Conservation (phyloP, 2,888 invertebrate genomes). For the Stegophylla sp. region DNA sequence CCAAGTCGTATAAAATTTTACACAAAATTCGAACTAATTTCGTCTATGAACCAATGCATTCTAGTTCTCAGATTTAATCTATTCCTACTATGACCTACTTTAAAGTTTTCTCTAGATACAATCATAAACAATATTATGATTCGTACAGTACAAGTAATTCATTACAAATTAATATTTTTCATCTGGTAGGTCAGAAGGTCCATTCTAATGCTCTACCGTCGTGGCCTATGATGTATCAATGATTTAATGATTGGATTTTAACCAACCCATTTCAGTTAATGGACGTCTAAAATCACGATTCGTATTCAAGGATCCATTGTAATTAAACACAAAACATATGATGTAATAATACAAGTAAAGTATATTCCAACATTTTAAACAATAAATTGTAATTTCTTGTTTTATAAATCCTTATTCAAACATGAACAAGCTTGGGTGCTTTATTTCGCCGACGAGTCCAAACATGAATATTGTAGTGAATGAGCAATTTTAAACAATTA, state of each 20-base stretch:
- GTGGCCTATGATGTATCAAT: conserved; percentile 2
- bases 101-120: conserved; percentile 19
- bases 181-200: conserved; percentile 40
- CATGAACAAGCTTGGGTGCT: too few relatives aligned
- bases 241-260: conserved; percentile 31
- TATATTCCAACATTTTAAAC: too few relatives aligned
- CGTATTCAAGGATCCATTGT: conserved; percentile 41
- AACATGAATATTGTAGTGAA: too few relatives aligned
- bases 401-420: too few relatives aligned
- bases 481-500: too few relatives aligned
- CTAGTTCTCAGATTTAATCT: conserved; percentile 5
- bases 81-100: conserved; percentile 31
- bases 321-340: conserved; percentile 26
- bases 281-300: conserved; percentile 41
- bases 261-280: conserved; percentile 30
- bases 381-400: too few relatives aligned
- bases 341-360: background rate
- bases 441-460: too few relatives aligned
- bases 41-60: conserved; percentile 1
- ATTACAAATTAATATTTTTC: conserved; percentile 21
- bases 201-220: background rate
- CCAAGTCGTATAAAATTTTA: background rate
- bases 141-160: conserved; percentile 11
- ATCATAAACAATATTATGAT: conserved; percentile 26
- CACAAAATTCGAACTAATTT: background rate